These are phyloP conservation scores for Sebastes itinus DNA, from an alignment of 2,797 vertebrate genomes.

Conservation along the genomic window DNA sequence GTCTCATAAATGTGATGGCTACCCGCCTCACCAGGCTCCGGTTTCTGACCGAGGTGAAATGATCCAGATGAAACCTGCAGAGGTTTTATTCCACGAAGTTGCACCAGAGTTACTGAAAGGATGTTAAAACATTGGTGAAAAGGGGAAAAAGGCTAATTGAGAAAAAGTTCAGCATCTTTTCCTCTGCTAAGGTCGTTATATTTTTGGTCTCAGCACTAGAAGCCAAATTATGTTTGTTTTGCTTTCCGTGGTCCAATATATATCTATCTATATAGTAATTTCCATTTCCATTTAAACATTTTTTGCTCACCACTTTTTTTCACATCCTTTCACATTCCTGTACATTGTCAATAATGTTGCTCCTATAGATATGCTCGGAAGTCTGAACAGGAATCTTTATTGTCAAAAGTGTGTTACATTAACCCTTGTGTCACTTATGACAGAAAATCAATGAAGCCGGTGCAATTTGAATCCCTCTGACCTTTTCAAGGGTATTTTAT, in stretches of 20 bases:
- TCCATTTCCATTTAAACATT: too few relatives aligned
- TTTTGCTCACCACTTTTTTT: too few relatives aligned
- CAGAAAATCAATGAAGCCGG: too few relatives aligned
- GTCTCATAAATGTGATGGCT: conserved; percentile 5
- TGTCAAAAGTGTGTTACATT: too few relatives aligned
- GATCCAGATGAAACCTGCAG: neutral
- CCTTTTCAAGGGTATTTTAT: too few relatives aligned
- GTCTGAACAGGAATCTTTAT: too few relatives aligned
- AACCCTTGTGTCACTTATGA: too few relatives aligned
- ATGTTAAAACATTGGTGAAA: neutral
- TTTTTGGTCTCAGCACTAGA: neutral
- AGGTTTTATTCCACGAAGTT: neutral
- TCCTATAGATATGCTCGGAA: too few relatives aligned
- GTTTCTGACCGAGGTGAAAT: neutral
- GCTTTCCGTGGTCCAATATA: neutral
- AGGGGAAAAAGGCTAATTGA: neutral
- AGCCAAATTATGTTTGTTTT: neutral
- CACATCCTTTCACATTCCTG: too few relatives aligned
- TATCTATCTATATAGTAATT: too few relatives aligned
- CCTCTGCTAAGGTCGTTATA: neutral
- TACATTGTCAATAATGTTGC: too few relatives aligned
- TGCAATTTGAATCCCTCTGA: too few relatives aligned
- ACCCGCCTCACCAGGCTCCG: neutral
- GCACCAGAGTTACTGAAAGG: neutral
- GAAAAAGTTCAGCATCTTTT: neutral